Evolutionary conservation across 2,113 vertebrate genomes (phyloP).

Genomic region (Delphinapterus leucas): DNA sequence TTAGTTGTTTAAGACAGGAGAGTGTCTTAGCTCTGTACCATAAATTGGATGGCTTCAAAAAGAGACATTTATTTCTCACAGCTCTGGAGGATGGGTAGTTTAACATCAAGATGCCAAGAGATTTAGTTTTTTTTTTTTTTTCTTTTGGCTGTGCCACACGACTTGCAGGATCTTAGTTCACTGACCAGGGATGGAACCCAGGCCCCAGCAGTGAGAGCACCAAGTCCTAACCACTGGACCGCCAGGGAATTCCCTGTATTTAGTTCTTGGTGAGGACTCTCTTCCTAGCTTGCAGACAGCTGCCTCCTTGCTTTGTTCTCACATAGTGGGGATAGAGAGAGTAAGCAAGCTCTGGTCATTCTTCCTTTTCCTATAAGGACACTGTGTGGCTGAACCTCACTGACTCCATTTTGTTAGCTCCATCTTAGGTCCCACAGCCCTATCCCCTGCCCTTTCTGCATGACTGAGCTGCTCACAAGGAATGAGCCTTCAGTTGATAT

Average conservation of each 20-base stretch:
- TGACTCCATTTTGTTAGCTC: too few relatives aligned
- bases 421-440: too few relatives aligned
- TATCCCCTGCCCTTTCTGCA: too few relatives aligned
- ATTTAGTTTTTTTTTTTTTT: neutral
- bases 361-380: neutral
- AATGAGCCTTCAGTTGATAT: too few relatives aligned
- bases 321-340: neutral
- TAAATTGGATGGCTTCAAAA: neutral
- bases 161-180: too few relatives aligned
- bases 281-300: neutral
- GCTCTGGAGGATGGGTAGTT: neutral
- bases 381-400: neutral
- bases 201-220: too few relatives aligned
- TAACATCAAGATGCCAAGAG: neutral
- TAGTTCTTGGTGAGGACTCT: neutral
- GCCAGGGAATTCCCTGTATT: too few relatives aligned
- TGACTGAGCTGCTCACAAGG: too few relatives aligned
- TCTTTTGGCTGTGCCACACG: too few relatives aligned
- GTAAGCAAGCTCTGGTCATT: neutral
- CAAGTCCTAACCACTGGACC: too few relatives aligned
- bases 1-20: neutral
- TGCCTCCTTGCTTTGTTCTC: neutral
- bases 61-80: neutral
- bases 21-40: neutral
- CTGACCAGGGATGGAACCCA: too few relatives aligned